Percentiles rank a stretch among this genome's conserved stretches.
These are phyloP conservation scores for Trachurus trachurus DNA, from an alignment of 2,797 vertebrate species.

Conservation along the genomic window DNA sequence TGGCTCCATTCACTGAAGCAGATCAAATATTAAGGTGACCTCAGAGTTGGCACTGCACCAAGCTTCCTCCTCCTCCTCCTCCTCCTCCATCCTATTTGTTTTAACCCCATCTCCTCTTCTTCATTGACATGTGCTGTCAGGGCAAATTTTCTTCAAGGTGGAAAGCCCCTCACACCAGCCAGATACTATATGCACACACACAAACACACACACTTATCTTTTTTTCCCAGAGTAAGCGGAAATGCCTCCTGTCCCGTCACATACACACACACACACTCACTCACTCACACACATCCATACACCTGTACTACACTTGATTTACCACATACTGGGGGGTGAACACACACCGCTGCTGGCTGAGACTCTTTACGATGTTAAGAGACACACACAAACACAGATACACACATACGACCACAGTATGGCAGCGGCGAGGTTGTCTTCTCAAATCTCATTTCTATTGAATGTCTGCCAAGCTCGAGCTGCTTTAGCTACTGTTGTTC, in stretches of 20 bases:
- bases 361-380: slow-evolving; percentile 3
- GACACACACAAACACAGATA: not conserved
- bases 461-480: not conserved
- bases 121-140: slow-evolving; percentile 71
- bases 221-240: slow-evolving; percentile 46
- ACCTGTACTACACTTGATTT: slow-evolving; percentile 40
- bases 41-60: slow-evolving; percentile 63
- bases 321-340: slow-evolving; percentile 31
- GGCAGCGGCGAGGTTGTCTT: slow-evolving; percentile 15
- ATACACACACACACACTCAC: not conserved
- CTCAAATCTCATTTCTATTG: slow-evolving; percentile 31
- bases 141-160: slow-evolving; percentile 69
- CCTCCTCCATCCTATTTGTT: slow-evolving; percentile 50
- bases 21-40: slow-evolving; percentile 83
- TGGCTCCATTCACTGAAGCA: slow-evolving; percentile 64
- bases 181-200: slow-evolving; percentile 26
- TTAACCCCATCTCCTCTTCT: slow-evolving; percentile 69
- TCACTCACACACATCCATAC: not conserved
- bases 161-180: slow-evolving; percentile 24
- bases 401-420: not conserved
- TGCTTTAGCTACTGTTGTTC: not conserved
- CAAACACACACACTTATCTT: slow-evolving; percentile 3
- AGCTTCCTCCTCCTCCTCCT: slow-evolving; percentile 7
- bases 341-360: slow-evolving; percentile 9
- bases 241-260: slow-evolving; percentile 18